Evolutionary conservation across 53 echinoderm and acorn worm species (phyloP), one percentile per base, ranked within the genome.

Genomic region (Patiria pectinifera): DNA sequence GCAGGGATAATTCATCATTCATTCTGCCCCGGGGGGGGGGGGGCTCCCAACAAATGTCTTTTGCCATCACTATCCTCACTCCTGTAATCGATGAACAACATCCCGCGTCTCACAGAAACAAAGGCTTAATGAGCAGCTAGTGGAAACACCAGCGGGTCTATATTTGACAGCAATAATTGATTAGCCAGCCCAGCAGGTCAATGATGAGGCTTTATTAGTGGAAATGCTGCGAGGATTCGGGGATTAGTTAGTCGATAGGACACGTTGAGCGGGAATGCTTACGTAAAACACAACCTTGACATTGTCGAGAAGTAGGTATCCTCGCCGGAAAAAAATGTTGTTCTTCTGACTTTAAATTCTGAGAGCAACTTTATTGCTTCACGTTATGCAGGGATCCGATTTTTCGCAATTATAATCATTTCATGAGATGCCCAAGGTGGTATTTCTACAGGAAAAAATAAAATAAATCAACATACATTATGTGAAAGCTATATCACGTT

Each of bases 231-330:
- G 13, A 3, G 19, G 12, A 13, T 44, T 79, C 21, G 80, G 11
- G 16, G 4, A 9, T 15, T 16, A 46, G 5, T 79, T 14, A 79
- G 16, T 47, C 80, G 48, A 11, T 46, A 45, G 3, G 76, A 76
- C 76, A 76, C 76, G 26, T 2, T 4, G 26, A 76, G 11, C 76
- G 3, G 47, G 19, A 47, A 14, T 79, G 80, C 80, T 79, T 45
- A 79, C 80, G 80, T 79, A 79, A 18, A 79, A 79, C 80, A 45
- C 8, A 46, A 19, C 80, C 80, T 79, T 79, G 80, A 79, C 80
- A 79, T 46, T 79, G 45, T 45, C 10, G 80, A 2, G 11, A n/a
- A 23, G 6, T 4, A 23, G 1, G 22, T 74, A 23, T 74, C 19
- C 19, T 74, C 22, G 74, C 0, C 74, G 3, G 21, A n/a, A n/a